Conservation (phyloP, 2,797 vertebrate species). For the Enteromius treurensis region DNA sequence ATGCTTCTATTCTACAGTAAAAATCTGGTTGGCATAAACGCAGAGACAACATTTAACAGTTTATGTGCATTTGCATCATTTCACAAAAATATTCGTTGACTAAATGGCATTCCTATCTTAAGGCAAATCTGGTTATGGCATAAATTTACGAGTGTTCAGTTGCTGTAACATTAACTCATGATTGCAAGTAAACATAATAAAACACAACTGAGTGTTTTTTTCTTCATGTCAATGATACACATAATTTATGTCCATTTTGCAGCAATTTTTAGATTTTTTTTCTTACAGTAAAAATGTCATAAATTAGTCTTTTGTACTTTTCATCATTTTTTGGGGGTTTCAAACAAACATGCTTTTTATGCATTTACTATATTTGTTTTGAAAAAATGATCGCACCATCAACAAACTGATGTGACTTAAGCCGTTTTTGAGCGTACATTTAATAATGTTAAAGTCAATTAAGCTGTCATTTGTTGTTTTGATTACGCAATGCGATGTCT, state of each 20-base stretch:
- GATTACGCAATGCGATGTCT: no score
- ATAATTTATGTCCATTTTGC: background rate
- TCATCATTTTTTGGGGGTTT: background rate
- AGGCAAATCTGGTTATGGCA: background rate
- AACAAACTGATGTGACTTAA: background rate
- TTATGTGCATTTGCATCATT: background rate
- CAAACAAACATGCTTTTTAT: background rate
- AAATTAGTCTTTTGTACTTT: background rate
- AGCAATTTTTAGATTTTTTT: background rate
- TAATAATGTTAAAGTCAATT: background rate
- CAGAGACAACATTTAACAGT: background rate
- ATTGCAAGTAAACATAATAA: background rate
- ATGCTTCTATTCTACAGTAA: background rate
- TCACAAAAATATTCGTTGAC: background rate
- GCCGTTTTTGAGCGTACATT: background rate
- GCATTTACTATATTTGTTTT: background rate
- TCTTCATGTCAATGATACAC: background rate
- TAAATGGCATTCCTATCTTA: background rate
- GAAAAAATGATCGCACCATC: background rate
- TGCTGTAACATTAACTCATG: background rate
- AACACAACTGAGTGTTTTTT: background rate
- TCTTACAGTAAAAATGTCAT: background rate
- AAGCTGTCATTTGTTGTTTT: background rate
- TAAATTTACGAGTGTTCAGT: background rate
- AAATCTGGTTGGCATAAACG: background rate